Evolutionary conservation across 2,888 invertebrate genomes (phyloP).

Genomic region (Ichneumoninae sp.): DNA sequence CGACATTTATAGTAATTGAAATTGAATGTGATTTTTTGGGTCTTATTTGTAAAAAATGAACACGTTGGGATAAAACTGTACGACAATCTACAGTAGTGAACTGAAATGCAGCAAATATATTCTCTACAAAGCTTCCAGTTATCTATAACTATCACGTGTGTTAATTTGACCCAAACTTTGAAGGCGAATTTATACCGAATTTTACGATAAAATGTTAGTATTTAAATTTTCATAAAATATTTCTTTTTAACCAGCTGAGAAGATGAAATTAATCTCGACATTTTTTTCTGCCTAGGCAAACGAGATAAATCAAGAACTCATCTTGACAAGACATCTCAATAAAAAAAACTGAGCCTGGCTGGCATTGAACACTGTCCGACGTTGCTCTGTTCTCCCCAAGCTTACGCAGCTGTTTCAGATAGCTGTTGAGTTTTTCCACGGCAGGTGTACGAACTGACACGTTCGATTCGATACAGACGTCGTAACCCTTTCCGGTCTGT

Average conservation of each 20-base stretch:
- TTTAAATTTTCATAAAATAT: background rate
- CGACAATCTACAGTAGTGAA: no score
- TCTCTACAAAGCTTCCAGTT: background rate
- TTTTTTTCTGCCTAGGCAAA: background rate
- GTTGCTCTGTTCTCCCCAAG: background rate
- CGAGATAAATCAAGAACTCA: background rate
- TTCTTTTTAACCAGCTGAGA: background rate
- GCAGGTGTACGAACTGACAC: background rate
- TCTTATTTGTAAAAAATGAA: no score
- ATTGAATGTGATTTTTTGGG: background rate
- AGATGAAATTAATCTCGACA: background rate
- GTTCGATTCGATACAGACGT: constrained; percentile 19
- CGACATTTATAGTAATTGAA: background rate
- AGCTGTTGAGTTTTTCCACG: background rate
- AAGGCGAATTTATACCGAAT: no score
- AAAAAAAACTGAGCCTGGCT: background rate
- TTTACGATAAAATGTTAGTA: no score
- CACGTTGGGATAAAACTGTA: no score
- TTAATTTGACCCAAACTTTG: no score
- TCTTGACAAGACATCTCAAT: background rate
- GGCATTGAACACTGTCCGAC: background rate
- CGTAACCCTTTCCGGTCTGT: constrained; percentile 16
- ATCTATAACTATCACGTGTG: background rate
- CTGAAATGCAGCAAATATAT: no score
- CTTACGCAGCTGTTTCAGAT: background rate